Evolutionary conservation across 2,888 invertebrate species (phyloP).

Genomic region (Diarsia dahlii): DNA sequence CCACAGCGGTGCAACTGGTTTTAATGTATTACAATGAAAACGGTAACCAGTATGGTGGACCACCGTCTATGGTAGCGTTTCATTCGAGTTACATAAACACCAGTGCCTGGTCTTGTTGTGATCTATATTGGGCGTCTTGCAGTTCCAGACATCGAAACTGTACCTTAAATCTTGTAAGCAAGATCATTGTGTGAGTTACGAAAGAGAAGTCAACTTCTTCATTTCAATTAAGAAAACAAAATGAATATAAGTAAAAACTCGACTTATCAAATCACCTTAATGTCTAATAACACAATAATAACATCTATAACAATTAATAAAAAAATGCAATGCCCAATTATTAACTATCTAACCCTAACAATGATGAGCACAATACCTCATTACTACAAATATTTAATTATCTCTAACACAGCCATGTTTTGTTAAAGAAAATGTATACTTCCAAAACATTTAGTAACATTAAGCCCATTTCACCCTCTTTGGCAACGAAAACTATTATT

Average conservation of each 20-base stretch:
- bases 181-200: background rate
- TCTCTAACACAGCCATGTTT: slow-evolving; percentile 82
- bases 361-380: slow-evolving; percentile 37
- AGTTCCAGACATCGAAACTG: background rate
- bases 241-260: background rate
- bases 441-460: slow-evolving; percentile 58
- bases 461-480: slow-evolving; percentile 29
- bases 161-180: slow-evolving; percentile 1
- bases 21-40: background rate
- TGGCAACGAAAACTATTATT: slow-evolving; percentile 36
- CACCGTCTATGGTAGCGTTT: background rate
- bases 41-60: background rate
- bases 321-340: background rate
- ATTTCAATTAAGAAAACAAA: background rate
- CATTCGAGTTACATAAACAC: background rate
- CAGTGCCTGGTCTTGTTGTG: background rate
- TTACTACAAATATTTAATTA: slow-evolving; percentile 63
- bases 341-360: slow-evolving; percentile 23
- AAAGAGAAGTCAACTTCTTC: background rate
- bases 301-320: background rate
- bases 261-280: background rate
- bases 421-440: slow-evolving; percentile 54
- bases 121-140: background rate
- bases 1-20: background rate
- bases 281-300: background rate